Base-by-base conservation (phyloP, 2,113 vertebrate species). In the Sphaerodactylus townsendi region DNA sequence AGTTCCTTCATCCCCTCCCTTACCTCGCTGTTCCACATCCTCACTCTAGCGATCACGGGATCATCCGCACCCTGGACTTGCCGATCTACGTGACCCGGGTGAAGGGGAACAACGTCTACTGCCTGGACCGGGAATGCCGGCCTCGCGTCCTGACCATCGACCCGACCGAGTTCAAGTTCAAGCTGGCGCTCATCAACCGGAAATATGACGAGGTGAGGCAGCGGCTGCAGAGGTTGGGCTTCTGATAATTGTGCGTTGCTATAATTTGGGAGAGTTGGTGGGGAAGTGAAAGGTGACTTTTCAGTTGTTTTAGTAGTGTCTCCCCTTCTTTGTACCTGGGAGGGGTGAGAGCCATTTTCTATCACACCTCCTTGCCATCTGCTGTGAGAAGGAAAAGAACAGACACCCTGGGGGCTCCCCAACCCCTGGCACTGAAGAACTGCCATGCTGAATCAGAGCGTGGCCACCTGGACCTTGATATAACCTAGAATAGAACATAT, bases 61-160 rank as follows among this genome's bases (percentile, higher is more conserved):
- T 99, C 90, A 99, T 99, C 94, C 96, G 99, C 17, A 99, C 99
- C 9, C 94, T 99, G 94, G 99, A 99, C 91, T 95, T 99, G 77
- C 99, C 99, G 2, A 99, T 99, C 93, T 99, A 99, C 3, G 97
- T 99, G 50, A 99, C 98, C 0, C 95, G 99, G 0, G 98, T 99
- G 44, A 96, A 98, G 74, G 99, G 99, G 1, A 99, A 98, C 95
- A 99, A 97, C 0, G 98, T 99, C 0, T 99, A 99, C 88, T 99
- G 99, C 85, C 94, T 99, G 93, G 99, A 99, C 88, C 93, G 99
- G 1, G 99, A 99, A 79, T 99, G 97, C 81, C 95, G 98, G 10
- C 98, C 98, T 1, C 95, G 98, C 0, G 98, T 99, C 35, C 97
- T 99, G 88, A 99, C 97, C 85, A 99, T 99, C 0, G 98, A 99